Base-by-base conservation (phyloP, 2,888 invertebrate species). In the Ophion ventricosus region DNA sequence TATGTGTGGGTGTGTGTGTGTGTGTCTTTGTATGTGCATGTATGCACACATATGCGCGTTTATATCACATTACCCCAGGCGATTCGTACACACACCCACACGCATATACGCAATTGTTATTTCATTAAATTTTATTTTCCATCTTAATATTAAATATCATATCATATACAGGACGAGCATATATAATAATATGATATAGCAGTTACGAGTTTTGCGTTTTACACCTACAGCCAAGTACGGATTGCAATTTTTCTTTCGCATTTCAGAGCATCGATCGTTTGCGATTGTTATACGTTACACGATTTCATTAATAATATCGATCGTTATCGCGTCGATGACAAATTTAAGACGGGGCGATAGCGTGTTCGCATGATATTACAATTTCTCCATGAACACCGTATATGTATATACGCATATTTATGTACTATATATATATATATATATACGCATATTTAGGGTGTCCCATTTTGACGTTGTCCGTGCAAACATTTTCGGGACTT, bases 121-220 rank as follows among this genome's bases (percentile, higher is more conserved):
- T 59, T 56, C 23, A 66, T n/a, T n/a, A n/a, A n/a, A n/a, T 26
- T 57, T 66, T 40, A 57, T 57, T 26, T 77, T 35, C n/a, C n/a
- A 23, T 4, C 59, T 85, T n/a, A 75, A 78, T 78, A 83, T 49
- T 75, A 73, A 76, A 82, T 84, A 80, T 78, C 75, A 77, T 85
- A 85, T 86, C 80, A 85, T 82, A 80, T 77, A 77, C 77, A 83
- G 76, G 80, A 83, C 80, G 67, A 76, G 77, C 72, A 80, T 85
- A 85, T 82, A 76, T 86, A 80, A 82, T 81, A 84, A 75, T 78
- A 69, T 29, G 25, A 83, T 81, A 82, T 84, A 81, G 80, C 81
- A 70, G 78, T 87, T 83, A 85, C 83, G 82, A 85, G 63, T 70
- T 70, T 85, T 76, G 85, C 84, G 72, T 84, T 86, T 83, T 83